A percentile compares a stretch with the other conserved stretches of the same genome.
These are phyloP conservation scores for Calameuta idolon DNA, from an alignment of 2,888 invertebrate genomes.

Conservation along the genomic window DNA sequence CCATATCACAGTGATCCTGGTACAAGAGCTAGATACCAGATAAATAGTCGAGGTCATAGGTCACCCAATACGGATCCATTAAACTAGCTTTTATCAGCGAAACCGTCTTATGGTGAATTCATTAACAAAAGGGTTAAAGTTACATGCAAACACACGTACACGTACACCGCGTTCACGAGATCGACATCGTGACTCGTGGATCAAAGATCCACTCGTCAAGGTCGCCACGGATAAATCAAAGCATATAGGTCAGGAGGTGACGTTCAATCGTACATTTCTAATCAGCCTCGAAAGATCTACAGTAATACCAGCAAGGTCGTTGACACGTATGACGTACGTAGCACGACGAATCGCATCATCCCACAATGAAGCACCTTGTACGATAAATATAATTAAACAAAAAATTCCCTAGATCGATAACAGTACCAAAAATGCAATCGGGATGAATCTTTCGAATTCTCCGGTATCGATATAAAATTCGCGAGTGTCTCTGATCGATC, in stretches of 20 bases:
- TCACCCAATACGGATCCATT: not conserved
- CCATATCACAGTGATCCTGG: not conserved
- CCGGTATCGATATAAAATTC: not conserved
- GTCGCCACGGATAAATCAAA: not conserved
- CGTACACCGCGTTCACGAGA: not conserved
- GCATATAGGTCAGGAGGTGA: conserved; percentile 4
- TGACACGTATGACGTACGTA: not conserved
- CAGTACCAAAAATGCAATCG: no score
- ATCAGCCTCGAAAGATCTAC: not conserved
- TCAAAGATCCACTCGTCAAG: conserved; percentile 3
- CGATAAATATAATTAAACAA: not conserved
- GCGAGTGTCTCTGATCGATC: not conserved
- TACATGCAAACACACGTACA: not conserved
- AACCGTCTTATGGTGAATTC: not conserved
- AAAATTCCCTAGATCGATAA: not conserved
- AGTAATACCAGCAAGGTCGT: not conserved
- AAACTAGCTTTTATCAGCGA: not conserved
- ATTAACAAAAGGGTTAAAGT: not conserved
- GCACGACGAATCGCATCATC: not conserved
- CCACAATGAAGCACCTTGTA: no score
- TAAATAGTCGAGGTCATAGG: no score
- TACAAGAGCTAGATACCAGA: no score
- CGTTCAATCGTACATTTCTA: not conserved
- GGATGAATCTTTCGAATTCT: not conserved
- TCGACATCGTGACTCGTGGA: not conserved